Percentiles rank a stretch among this genome's conserved stretches.
Evolutionary conservation across 2,797 vertebrate genomes (phyloP).

Genomic region (Propithecus perrieri): DNA sequence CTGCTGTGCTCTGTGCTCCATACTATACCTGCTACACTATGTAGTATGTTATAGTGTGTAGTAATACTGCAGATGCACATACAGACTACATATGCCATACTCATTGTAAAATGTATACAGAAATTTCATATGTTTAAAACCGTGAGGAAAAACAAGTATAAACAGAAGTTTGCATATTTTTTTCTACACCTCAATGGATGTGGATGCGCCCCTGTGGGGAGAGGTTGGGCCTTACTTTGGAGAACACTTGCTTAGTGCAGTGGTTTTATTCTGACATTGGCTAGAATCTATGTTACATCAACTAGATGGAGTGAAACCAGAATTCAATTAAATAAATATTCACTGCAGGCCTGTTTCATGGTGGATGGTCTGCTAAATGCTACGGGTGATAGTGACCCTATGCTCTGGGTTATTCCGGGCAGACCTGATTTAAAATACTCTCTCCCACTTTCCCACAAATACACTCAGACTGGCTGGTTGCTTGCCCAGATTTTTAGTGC

Average conservation of each 20-base stretch:
- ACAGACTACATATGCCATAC: background rate
- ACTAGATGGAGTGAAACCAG: background rate
- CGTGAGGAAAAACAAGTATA: background rate
- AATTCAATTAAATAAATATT: slow-evolving; percentile 21
- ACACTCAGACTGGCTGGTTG: background rate
- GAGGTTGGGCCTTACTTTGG: background rate
- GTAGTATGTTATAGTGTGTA: no score
- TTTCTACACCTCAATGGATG: background rate
- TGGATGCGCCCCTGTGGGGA: background rate
- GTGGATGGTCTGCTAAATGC: background rate
- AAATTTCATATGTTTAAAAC: background rate
- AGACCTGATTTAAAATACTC: background rate
- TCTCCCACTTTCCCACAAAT: background rate
- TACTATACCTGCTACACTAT: rapidly evolving
- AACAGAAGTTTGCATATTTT: background rate
- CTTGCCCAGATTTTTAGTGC: slow-evolving; percentile 11
- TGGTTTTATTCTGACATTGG: background rate
- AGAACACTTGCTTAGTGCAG: background rate
- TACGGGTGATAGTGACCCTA: background rate
- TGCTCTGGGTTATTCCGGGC: background rate
- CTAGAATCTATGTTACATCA: background rate
- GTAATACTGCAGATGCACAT: no score
- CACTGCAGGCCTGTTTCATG: background rate
- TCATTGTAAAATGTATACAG: background rate
- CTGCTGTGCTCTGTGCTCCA: background rate